Evolutionary conservation across 2,797 vertebrate genomes (phyloP).

Genomic region (Rhinatrema bivittatum): DNA sequence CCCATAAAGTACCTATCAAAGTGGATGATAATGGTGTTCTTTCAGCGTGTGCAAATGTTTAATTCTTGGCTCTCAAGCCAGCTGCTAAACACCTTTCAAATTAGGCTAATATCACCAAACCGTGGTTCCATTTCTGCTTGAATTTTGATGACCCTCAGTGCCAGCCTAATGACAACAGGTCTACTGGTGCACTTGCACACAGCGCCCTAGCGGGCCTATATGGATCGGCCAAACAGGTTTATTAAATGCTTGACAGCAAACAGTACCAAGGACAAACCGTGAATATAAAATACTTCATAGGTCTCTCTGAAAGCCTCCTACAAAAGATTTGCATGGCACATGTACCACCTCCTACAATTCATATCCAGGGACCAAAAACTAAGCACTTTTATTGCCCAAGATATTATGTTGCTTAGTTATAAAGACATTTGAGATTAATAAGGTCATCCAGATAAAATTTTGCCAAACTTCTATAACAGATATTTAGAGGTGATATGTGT

Average conservation of each 20-base stretch:
- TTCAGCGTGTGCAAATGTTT: conserved; percentile 10
- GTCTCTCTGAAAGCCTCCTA: conserved; percentile 7
- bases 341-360: no score
- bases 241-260: conserved; percentile 14
- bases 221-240: conserved; percentile 25
- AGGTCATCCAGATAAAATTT: no score
- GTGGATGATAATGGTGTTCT: conserved; percentile 14
- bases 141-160: conserved; percentile 24
- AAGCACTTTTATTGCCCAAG: no score
- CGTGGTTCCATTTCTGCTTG: conserved; percentile 5
- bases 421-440: no score
- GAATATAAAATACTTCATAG: conserved; percentile 11
- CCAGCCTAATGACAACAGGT: conserved; percentile 31
- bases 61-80: conserved; percentile 16
- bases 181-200: conserved; percentile 38
- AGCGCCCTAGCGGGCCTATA: conserved; percentile 17
- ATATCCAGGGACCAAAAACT: no score
- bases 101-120: conserved; percentile 6
- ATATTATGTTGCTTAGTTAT: no score
- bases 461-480: no score
- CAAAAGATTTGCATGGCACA: no score
- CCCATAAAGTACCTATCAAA: conserved; percentile 18
- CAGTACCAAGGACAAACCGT: conserved; percentile 7
- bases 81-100: neutral
- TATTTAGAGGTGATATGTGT: no score